Percentiles rank a stretch among this genome's conserved stretches.
phyloP scores from a whole-genome alignment of 2,797 vertebrate species.

The Psittacula echo region DNA sequence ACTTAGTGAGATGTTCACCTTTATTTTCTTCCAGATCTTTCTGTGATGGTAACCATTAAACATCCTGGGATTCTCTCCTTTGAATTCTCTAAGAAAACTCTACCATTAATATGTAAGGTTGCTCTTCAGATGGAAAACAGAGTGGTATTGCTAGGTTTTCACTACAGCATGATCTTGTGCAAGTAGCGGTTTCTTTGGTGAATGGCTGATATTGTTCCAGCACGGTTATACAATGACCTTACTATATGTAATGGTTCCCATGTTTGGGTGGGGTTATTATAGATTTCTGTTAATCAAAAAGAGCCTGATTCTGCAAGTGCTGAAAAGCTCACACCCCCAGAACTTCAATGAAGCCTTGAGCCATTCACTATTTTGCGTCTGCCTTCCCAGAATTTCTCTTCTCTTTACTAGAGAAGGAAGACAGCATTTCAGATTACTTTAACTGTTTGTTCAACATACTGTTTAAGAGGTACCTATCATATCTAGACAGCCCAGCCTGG shows the following conservation, averaged over 20 bases:
- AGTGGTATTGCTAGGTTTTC: not conserved
- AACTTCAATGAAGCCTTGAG: not conserved
- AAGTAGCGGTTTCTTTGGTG: not conserved
- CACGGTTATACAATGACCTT: not conserved
- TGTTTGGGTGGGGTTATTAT: not conserved
- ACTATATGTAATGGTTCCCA: rapidly evolving
- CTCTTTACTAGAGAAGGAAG: not conserved
- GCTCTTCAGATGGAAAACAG: not conserved
- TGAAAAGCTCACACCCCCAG: not conserved
- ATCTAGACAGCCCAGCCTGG: not conserved
- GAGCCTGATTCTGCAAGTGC: not conserved
- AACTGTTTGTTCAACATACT: not conserved
- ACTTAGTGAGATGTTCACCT: not conserved
- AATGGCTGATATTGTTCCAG: not conserved
- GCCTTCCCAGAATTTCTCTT: not conserved
- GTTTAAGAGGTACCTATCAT: not conserved
- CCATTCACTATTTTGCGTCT: not conserved
- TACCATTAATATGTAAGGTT: not conserved
- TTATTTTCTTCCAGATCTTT: not conserved
- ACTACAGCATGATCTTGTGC: not conserved
- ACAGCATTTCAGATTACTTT: not conserved
- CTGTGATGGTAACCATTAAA: not conserved
- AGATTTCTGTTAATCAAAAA: not conserved
- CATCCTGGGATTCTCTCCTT: not conserved
- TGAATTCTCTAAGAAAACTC: not conserved